Evolutionary conservation across 2,113 vertebrate species (phyloP).

Genomic region (Clarias gariepinus): DNA sequence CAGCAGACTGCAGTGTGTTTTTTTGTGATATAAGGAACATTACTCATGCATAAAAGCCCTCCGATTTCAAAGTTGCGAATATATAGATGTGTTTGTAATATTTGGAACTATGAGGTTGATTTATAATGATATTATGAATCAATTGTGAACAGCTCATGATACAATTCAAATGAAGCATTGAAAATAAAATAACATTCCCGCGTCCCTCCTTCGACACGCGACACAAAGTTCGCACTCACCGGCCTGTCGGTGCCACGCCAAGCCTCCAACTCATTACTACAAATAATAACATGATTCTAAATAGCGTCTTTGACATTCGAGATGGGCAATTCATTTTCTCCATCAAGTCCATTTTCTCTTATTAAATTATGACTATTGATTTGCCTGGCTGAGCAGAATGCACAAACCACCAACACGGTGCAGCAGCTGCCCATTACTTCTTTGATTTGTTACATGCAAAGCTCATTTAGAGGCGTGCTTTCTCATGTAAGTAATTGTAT

Average conservation of each 20-base stretch:
- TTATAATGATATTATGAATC: slow-evolving; percentile 7
- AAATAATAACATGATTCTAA: slow-evolving; percentile 54
- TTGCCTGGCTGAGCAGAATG: slow-evolving; percentile 59
- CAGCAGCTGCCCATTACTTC: slow-evolving; percentile 60
- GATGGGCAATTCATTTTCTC: slow-evolving; percentile 63
- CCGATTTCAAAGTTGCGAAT: background rate
- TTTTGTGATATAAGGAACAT: background rate
- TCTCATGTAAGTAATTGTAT: slow-evolving; percentile 72
- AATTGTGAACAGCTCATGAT: slow-evolving; percentile 4
- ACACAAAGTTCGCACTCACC: slow-evolving; percentile 3
- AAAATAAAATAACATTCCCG: slow-evolving; percentile 13
- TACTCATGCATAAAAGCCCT: slow-evolving; percentile 4
- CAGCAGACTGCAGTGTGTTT: slow-evolving; percentile 34
- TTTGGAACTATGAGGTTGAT: slow-evolving; percentile 12
- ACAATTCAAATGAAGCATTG: slow-evolving; percentile 33
- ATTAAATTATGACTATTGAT: slow-evolving; percentile 75
- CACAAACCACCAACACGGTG: slow-evolving; percentile 37
- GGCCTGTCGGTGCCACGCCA: slow-evolving; percentile 37
- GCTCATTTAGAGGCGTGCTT: slow-evolving; percentile 64
- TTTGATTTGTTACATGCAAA: slow-evolving; percentile 69
- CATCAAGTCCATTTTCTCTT: slow-evolving; percentile 56
- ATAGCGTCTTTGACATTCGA: slow-evolving; percentile 61
- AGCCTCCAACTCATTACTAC: slow-evolving; percentile 46
- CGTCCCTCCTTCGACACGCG: background rate
- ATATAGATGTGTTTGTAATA: background rate